Evolutionary conservation across 2,797 vertebrate species (phyloP).

Genomic region (Tadarida brasiliensis): DNA sequence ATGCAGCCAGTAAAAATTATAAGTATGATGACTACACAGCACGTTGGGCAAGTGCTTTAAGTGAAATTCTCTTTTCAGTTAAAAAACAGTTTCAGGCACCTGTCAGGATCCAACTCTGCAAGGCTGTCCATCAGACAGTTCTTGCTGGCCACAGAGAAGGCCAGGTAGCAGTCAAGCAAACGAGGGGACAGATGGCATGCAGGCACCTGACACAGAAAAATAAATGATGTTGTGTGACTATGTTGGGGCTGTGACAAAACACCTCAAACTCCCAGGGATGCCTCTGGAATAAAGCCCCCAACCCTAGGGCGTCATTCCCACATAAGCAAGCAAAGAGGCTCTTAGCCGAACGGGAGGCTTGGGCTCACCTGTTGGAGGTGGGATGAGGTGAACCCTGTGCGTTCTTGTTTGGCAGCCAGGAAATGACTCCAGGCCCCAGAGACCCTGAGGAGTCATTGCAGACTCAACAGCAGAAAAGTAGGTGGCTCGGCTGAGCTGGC

Average conservation of each 20-base stretch:
- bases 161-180: not conserved
- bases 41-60: not conserved
- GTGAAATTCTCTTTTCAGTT: not conserved
- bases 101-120: not conserved
- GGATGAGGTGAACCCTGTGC: not conserved
- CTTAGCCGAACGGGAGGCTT: not conserved
- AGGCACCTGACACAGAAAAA: not conserved
- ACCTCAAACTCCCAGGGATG: not conserved
- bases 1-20: not conserved
- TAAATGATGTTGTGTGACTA: rapidly evolving
- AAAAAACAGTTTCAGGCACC: not conserved
- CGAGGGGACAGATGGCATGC: not conserved
- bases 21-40: not conserved
- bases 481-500: not conserved
- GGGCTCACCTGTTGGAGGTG: not conserved
- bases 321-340: not conserved
- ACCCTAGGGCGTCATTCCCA: not conserved
- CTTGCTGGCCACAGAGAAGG: not conserved
- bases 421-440: not conserved
- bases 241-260: not conserved
- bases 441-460: not conserved
- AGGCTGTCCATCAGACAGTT: not conserved
- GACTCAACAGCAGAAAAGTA: not conserved
- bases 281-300: not conserved
- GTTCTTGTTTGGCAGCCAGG: not conserved